These are phyloP conservation scores for Rhimphoctona megacephalus DNA, from an alignment of 2,888 invertebrate genomes.

Conservation along the genomic window DNA sequence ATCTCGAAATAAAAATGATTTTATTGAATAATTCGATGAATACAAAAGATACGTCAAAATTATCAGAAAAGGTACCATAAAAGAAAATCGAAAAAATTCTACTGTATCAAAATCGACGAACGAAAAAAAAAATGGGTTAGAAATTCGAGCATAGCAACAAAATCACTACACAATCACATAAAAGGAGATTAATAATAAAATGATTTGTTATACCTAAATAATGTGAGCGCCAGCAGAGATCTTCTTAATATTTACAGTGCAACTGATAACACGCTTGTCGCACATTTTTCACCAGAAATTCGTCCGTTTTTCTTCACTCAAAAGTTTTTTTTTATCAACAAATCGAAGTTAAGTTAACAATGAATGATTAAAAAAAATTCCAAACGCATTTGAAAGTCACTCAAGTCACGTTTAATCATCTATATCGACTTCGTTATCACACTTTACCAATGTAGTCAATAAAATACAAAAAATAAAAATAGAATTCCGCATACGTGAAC, in stretches of 20 bases:
- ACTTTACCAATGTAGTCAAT: neutral
- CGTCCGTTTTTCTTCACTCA: neutral
- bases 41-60: neutral
- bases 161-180: neutral
- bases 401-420: neutral
- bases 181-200: neutral
- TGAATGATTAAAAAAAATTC: neutral
- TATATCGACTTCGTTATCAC: neutral
- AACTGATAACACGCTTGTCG: neutral
- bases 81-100: neutral
- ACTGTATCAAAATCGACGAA: no score
- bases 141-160: neutral
- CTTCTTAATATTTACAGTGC: neutral
- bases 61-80: neutral
- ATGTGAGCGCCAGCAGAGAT: neutral
- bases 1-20: neutral
- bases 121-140: neutral
- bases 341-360: neutral
- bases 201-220: neutral
- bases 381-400: neutral
- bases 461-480: constrained; percentile 2
- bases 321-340: neutral
- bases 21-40: neutral
- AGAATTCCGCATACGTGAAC: neutral
- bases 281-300: neutral